Conservation (phyloP, 2,888 invertebrate genomes). For the Ormyrus labotus region DNA sequence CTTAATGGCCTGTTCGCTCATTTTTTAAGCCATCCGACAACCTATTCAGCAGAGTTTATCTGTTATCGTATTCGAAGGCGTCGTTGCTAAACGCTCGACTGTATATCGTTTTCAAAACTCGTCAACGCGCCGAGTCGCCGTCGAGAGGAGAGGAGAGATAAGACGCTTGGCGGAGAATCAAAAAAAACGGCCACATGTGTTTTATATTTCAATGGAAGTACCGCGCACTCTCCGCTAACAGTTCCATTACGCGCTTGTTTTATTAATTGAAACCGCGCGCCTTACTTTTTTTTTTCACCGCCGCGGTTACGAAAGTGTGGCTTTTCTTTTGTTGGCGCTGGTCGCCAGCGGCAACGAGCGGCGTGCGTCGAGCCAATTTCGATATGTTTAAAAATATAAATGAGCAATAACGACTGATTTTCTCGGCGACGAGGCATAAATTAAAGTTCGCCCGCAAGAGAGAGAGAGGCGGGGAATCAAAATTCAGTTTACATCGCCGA, state of each 20-base stretch:
- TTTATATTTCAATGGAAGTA: constrained; percentile 41
- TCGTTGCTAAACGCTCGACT: constrained; percentile 32
- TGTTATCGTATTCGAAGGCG: constrained; percentile 13
- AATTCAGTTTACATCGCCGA: constrained; percentile 32
- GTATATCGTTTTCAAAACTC: constrained; percentile 38
- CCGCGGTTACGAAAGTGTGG: constrained; percentile 33
- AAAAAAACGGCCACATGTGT: constrained; percentile 8
- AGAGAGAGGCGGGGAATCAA: neutral
- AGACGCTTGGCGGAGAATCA: constrained; percentile 11
- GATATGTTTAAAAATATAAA: constrained; percentile 25
- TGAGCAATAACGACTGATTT: constrained; percentile 34
- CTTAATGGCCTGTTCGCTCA: constrained; percentile 38
- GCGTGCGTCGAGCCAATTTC: constrained; percentile 5
- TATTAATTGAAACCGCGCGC: constrained; percentile 46
- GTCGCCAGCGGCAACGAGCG: neutral
- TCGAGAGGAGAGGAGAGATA: constrained; percentile 26
- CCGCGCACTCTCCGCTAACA: constrained; percentile 24
- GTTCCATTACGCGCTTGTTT: constrained; percentile 49
- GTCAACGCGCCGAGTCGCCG: constrained; percentile 36
- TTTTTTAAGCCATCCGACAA: constrained; percentile 49
- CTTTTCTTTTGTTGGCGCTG: constrained; percentile 31
- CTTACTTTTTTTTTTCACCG: neutral
- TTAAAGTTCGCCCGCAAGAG: neutral
- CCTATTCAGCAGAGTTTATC: constrained; percentile 46
- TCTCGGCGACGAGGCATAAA: neutral